Base-by-base conservation (phyloP, 53 echinoderm and acorn worm genomes). In the Echinarachnius parma region DNA sequence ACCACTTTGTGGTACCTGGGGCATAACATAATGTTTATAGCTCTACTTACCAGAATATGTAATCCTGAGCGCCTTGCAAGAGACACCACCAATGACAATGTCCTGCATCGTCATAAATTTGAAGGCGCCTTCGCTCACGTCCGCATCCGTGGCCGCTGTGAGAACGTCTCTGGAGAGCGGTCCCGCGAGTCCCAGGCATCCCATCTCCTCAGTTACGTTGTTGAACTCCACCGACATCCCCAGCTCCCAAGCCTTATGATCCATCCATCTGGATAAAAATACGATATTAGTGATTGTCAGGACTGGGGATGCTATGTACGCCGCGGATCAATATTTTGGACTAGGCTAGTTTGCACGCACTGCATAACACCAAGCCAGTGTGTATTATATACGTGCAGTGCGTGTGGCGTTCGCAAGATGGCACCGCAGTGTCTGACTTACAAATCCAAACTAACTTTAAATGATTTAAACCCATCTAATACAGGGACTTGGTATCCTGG, bases 21-120 rank as follows among this genome's bases (percentile, higher is more conserved):
- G n/a, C n/a, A n/a, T n/a, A n/a, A n/a, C n/a, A n/a, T n/a, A n/a
- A n/a, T n/a, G n/a, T n/a, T n/a, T n/a, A n/a, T n/a, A n/a, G 53
- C 22, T 20, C 2, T n/a, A 53, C 80, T 35, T 60, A 94, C 94
- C 94, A 61, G 94, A 84, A 34, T 94, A 94, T 23, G 94, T 91
- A 44, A 94, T 90, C 31, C 90, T 82, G 24, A 94, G 34, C 2
- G 94, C 94, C 16, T 55, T 80, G 5, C 77, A 81, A n/a, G 52
- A 36, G 1, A 94, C 79, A 62, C 87, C 90, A 34, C 80, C 90
- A 27, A 94, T 46, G 7, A 31, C 69, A 14, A 94, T 87, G 15
- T 67, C 31, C 64, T 84, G 80, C 22, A 72, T 61, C 33, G 57
- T 81, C 87, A 94, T 90, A 37, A 89, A 89, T 34, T 81, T 63